Percentiles rank a stretch among this genome's conserved stretches.
Evolutionary conservation across 35 echinoderm and acorn worm species (phyloP).

Genomic region (Holothuria glaberrima): DNA sequence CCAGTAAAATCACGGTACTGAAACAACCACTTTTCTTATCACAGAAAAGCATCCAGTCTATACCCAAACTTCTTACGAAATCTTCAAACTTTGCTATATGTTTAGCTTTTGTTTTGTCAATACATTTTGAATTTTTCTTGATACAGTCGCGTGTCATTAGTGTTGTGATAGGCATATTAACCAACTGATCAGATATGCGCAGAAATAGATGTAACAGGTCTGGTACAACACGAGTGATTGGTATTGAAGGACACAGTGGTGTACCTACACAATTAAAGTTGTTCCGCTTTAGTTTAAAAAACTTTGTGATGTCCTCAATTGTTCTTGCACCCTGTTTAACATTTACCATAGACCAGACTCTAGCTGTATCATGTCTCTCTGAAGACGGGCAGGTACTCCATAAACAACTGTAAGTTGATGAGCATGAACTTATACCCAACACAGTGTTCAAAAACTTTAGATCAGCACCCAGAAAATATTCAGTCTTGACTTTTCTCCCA

Average conservation of each 20-base stretch:
- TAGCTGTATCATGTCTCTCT: neutral
- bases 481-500: neutral
- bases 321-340: neutral
- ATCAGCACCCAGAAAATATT: neutral
- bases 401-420: neutral
- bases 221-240: neutral
- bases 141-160: conserved; percentile 11
- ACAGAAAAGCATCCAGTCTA: neutral
- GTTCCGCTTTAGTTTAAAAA: neutral
- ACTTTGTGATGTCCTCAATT: neutral
- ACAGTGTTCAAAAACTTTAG: neutral
- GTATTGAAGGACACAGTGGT: neutral
- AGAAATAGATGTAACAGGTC: neutral
- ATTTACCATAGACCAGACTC: neutral
- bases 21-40: conserved; percentile 29
- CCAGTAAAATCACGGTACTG: conserved; percentile 12
- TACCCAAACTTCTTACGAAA: conserved; percentile 27
- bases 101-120: conserved; percentile 41
- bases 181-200: too few species aligned
- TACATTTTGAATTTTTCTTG: neutral
- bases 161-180: neutral
- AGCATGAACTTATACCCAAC: neutral
- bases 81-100: neutral
- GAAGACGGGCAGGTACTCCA: neutral
- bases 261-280: neutral